phyloP scores from a whole-genome alignment of 2,888 invertebrate genomes.

The Elmis aenea region DNA sequence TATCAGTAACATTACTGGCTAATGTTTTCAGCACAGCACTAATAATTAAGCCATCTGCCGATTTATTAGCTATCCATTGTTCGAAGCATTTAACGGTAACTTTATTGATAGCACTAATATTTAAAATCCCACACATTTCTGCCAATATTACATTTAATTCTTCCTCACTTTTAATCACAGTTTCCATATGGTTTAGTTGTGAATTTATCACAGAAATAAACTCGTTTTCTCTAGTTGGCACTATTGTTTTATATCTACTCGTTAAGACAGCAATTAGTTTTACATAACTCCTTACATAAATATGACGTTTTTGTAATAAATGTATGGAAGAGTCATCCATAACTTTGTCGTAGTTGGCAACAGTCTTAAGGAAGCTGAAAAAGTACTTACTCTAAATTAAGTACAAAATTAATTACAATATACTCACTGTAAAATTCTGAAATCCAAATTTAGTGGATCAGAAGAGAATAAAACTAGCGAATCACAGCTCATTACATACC shows the following conservation, averaged over 20 bases:
- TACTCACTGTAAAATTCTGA: constrained; percentile 55
- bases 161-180: constrained; percentile 43
- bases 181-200: constrained; percentile 53
- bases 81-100: constrained; percentile 38
- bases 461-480: constrained; percentile 59
- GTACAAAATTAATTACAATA: constrained; percentile 1
- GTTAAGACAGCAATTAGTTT: constrained; percentile 55
- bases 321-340: constrained; percentile 46
- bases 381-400: too few species aligned
- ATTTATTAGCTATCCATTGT: constrained; percentile 49
- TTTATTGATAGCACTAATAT: constrained; percentile 37
- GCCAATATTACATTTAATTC: constrained; percentile 51
- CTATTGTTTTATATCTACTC: constrained; percentile 50
- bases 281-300: constrained; percentile 56
- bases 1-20: constrained; percentile 46
- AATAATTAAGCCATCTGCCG: constrained; percentile 48
- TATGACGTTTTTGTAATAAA: constrained; percentile 51
- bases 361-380: constrained; percentile 56
- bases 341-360: constrained; percentile 53
- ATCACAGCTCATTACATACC: constrained; percentile 71
- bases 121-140: constrained; percentile 47
- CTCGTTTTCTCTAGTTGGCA: constrained; percentile 48
- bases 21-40: constrained; percentile 48
- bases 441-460: constrained; percentile 54
- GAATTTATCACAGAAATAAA: constrained; percentile 48